Conservation (phyloP, 2,797 vertebrate species). For the Limosa lapponica region DNA sequence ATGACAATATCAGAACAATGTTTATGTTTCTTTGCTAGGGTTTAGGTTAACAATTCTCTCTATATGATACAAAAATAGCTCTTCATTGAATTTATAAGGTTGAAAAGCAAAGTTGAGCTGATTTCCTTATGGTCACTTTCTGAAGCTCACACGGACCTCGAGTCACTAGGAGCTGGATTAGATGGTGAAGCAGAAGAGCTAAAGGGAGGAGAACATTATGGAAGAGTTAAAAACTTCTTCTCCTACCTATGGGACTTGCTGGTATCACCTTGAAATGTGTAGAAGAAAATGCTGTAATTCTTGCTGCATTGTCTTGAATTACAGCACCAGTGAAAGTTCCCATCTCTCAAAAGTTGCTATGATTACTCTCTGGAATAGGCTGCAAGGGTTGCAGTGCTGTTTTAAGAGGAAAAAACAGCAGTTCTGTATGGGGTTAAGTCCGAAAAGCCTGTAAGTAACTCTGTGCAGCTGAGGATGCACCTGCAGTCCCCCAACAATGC, state of each 20-base stretch:
- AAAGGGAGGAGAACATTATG: neutral
- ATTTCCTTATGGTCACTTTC: neutral
- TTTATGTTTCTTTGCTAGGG: neutral
- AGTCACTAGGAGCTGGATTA: neutral
- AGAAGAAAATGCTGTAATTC: neutral
- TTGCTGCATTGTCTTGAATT: too few species aligned
- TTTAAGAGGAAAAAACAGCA: neutral
- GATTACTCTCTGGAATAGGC: neutral
- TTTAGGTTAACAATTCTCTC: neutral
- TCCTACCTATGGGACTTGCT: accelerated
- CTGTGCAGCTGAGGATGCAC: neutral
- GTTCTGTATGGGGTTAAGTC: neutral
- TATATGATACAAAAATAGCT: neutral
- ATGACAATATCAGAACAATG: neutral
- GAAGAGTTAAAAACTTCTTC: neutral
- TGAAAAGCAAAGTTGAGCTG: neutral
- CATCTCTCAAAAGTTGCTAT: neutral
- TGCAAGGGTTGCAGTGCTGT: neutral
- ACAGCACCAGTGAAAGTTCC: too few species aligned
- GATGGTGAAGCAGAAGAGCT: neutral
- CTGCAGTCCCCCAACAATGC: neutral
- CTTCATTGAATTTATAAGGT: neutral
- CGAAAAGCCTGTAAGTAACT: neutral
- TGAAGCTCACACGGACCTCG: neutral
- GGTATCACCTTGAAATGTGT: neutral